Base-by-base conservation (phyloP, 37 sponge, comb jelly and placozoan genomes). In the Diacarnus erythraeanus region DNA sequence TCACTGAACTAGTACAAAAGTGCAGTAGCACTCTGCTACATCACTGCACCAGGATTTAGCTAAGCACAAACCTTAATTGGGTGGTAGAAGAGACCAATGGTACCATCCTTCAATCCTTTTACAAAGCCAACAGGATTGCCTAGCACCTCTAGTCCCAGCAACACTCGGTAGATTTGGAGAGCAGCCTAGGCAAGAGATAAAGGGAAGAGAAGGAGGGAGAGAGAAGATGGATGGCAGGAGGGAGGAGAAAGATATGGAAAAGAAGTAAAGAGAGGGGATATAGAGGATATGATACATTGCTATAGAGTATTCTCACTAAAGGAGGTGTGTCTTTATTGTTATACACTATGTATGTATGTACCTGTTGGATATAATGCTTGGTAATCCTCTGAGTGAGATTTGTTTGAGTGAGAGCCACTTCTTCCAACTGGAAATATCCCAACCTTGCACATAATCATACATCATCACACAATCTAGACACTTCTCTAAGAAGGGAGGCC, bases 121-220 rank as follows among this genome's bases (percentile, higher is more conserved):
- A 95, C 72, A 51, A 95, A 89, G 0, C 87, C 86, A 22, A 89
- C 93, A 27, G 96, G 96, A 44, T 95, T 95, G 0, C 96, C 96
- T 22, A 95, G 73, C 25, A 92, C 93, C 29, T 95, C 93, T 69
- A 95, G 70, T 3, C 96, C 94, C 9, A 95, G 69, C 25, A 95
- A 79, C 34, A 95, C 75, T 0, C 77, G 76, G 61, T 92, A 92
- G 47, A 87, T 25, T 47, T 92, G 92, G 22, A 83, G 33, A 40
- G 83, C 39, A 27, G 74, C 81, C 92, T 91, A 29, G 18, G 33
- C 51, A 47, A 47, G 10, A 47, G 10, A 47, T 12, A 47, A 6
- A 47, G 10, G 31, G 42, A 51, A 43, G 51, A 76, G 41, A 59
- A 25, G 41, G 79, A 42, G 42, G 21, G 79, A 43, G 69, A 54